Conservation (phyloP, 2,113 vertebrate genomes). For the Carassius gibelio region DNA sequence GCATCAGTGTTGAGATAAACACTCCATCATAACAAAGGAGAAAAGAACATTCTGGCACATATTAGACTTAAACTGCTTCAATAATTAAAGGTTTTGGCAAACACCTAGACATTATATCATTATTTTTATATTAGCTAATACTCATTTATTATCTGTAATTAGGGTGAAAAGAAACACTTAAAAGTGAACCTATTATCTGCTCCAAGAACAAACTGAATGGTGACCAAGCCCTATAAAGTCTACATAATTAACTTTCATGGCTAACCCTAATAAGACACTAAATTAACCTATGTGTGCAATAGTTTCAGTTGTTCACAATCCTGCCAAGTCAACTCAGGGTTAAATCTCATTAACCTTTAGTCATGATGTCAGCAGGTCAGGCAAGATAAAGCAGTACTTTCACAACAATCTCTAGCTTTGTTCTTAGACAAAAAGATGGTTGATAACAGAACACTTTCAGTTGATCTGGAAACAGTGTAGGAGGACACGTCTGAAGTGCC, state of each 20-base stretch:
- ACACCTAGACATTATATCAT: neutral
- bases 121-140: neutral
- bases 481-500: neutral
- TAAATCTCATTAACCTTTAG: slow-evolving; percentile 27
- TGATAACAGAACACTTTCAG: neutral
- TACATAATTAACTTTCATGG: slow-evolving; percentile 3
- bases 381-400: neutral
- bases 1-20: slow-evolving; percentile 4
- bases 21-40: slow-evolving; percentile 23
- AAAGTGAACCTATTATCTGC: neutral
- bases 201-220: neutral
- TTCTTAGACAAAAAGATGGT: neutral
- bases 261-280: slow-evolving; percentile 14
- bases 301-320: neutral
- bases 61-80: neutral
- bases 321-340: neutral
- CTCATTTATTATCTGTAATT: neutral
- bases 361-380: slow-evolving; percentile 30
- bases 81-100: neutral
- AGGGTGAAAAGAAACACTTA: neutral
- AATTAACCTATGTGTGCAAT: neutral
- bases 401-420: neutral
- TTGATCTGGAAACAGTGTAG: neutral
- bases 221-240: neutral
- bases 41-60: neutral